Evolutionary conservation across 2,888 invertebrate genomes (phyloP), one percentile per base, ranked within the genome.

Genomic region (Tineola bisselliella): DNA sequence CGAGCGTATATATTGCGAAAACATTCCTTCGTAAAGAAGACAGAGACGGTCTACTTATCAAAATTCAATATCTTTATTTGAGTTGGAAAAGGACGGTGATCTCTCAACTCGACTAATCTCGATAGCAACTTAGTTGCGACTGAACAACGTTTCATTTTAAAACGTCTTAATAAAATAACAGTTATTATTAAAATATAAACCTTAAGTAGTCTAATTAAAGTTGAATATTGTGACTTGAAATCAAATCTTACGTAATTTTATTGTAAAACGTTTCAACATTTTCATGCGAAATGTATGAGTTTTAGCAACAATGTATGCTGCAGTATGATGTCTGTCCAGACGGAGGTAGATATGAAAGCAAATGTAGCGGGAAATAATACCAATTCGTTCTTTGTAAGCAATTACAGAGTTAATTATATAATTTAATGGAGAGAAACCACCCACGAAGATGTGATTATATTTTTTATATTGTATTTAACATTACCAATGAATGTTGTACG

Each of bases 61-160:
- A 78, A 78, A 79, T 81, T 81, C 81, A 79, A 84, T 84, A 84
- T 82, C 81, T 84, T 81, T 81, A 84, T 82, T 80, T 75, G 76
- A 72, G 77, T 74, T 74, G 73, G 81, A 80, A 76, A 78, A 78
- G 80, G 82, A 84, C 75, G 74, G 73, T 76, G 77, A 73, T 76
- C 74, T 76, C 74, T 72, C 67, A 71, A 70, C 77, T 69, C 71
- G 66, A 77, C 76, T 81, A 81, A 84, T 83, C 80, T 82, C 71
- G 76, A 78, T 74, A 33, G 73, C 69, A 78, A 84, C 83, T 84
- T 80, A 78, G 83, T 84, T 78, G 17, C 33, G 33, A 58, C 44
- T 59, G n/a, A 44, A 59, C 12, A 38, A 59, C 19, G 11, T 13
- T 58, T 58, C 17, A 31, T 58, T 1, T 10, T 33, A 43, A 54